Base-by-base conservation (phyloP, 1,140 invertebrate species). In the Monomorium pharaonis region DNA sequence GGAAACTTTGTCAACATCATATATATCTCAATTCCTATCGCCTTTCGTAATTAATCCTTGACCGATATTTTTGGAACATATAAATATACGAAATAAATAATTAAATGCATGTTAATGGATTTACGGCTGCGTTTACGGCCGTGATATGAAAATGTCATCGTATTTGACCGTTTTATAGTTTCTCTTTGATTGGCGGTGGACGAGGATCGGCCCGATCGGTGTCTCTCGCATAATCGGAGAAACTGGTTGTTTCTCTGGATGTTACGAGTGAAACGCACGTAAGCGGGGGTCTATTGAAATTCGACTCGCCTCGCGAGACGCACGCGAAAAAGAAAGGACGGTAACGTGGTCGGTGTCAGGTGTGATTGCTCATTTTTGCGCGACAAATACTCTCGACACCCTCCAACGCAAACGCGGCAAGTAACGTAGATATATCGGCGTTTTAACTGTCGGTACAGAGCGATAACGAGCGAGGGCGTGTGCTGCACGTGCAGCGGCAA, bases 171-270 rank as follows among this genome's bases (percentile, higher is more conserved):
- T 60, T 83, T 83, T 72, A 83, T 24, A 14, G 9, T 54, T n/a
- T 69, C 33, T 76, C 24, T 54, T 33, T 33, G 49, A 51, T 21
- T 12, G 54, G 9, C n/a, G 6, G 16, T 24, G 5, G 5, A 44
- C 27, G 24, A 7, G 37, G 24, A 80, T 65, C 62, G 14, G 76
- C 47, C 16, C 18, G 47, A 30, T 47, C 33, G 27, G 51, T 56
- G 27, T 74, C 51, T 16, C 51, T 74, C 51, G 78, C 65, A 81
- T 81, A 83, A 83, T 58, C 78, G 33, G 78, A 83, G 78, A 83
- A 83, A 83, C 78, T 83, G 78, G 37, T 72, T 58, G 65, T 24
- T 44, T 51, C 42, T 37, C 18, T 2, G 49, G n/a, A 12, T 10
- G 33, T 81, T 54, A 58, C 78, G 67, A 33, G 78, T 83, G 78